These are phyloP conservation scores for Pegoplata infirma DNA, from an alignment of 2,888 invertebrate genomes.

Conservation along the genomic window DNA sequence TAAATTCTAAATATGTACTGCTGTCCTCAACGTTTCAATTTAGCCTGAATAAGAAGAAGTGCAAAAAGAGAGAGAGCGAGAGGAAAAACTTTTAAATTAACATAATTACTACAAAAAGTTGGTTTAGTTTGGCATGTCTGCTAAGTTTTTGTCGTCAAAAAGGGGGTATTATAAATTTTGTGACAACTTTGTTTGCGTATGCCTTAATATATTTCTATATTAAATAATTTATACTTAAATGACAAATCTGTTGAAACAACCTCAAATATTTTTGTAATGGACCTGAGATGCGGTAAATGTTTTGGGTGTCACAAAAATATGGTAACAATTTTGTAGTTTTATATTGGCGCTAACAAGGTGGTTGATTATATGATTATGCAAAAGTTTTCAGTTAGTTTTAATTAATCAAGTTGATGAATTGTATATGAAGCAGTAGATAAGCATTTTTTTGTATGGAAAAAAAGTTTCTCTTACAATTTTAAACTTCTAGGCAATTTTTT, in stretches of 20 bases:
- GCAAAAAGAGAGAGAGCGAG: too few species aligned
- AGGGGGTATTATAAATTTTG: slow-evolving; percentile 1
- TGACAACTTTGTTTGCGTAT: not conserved
- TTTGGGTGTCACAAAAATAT: slow-evolving; percentile 31
- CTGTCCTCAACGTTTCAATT: not conserved
- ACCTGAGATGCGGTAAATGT: slow-evolving; percentile 26
- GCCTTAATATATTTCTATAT: not conserved
- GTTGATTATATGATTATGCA: slow-evolving; percentile 5
- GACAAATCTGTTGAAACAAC: slow-evolving; percentile 37
- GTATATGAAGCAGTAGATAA: too few species aligned
- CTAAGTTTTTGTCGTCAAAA: not conserved
- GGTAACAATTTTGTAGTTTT: slow-evolving; percentile 16
- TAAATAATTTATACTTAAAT: not conserved
- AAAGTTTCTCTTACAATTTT: too few species aligned
- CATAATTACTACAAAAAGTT: slow-evolving; percentile 17
- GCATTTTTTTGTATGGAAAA: too few species aligned
- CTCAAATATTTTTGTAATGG: slow-evolving; percentile 37
- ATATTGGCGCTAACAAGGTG: not conserved
- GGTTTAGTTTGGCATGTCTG: slow-evolving; percentile 5
- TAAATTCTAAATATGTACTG: too few species aligned
- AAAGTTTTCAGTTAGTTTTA: too few species aligned
- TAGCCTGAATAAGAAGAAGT: not conserved
- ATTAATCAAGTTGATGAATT: slow-evolving; percentile 37
- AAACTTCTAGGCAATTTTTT: too few species aligned
- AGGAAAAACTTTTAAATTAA: slow-evolving; percentile 20